These are phyloP conservation scores for Leucophora obtusa DNA, from an alignment of 2,888 invertebrate species.

Conservation along the genomic window DNA sequence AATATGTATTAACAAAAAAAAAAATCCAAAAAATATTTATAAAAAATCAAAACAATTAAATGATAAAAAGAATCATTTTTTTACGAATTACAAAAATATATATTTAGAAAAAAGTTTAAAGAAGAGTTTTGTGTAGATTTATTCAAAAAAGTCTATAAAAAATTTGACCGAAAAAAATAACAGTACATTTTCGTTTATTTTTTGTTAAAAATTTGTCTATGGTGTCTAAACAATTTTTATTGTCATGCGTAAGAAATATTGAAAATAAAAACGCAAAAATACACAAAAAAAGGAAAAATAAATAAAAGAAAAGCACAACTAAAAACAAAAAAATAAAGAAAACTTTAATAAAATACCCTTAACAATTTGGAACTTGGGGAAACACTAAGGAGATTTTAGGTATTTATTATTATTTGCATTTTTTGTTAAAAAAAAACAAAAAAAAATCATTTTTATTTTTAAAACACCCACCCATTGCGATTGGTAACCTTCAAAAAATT, in stretches of 20 bases:
- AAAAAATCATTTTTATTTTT: slow-evolving; percentile 7
- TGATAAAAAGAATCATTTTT: slow-evolving; percentile 7
- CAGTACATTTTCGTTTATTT: slow-evolving; percentile 37
- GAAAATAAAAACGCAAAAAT: slow-evolving; percentile 43
- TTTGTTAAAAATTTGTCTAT: slow-evolving; percentile 29
- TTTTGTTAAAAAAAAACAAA: neutral
- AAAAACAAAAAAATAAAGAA: neutral
- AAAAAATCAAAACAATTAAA: slow-evolving; percentile 19
- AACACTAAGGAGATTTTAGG: slow-evolving; percentile 28
- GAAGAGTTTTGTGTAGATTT: neutral
- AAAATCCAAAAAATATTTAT: neutral
- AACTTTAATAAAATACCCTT: slow-evolving; percentile 2
- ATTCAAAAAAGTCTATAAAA: neutral
- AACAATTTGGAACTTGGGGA: slow-evolving; percentile 18
- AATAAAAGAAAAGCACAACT: slow-evolving; percentile 9
- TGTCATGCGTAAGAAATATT: slow-evolving; percentile 54
- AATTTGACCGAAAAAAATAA: slow-evolving; percentile 11
- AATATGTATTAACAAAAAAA: slow-evolving; percentile 14
- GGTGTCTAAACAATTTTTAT: slow-evolving; percentile 25
- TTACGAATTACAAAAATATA: neutral
- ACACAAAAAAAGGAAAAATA: slow-evolving; percentile 23
- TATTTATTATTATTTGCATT: slow-evolving; percentile 33
- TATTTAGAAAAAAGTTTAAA: slow-evolving; percentile 10
- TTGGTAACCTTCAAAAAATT: slow-evolving; percentile 50
- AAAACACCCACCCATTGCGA: slow-evolving; percentile 28